A percentile compares a stretch with the other conserved stretches of the same genome.
These are phyloP conservation scores for Macrotus californicus DNA, from an alignment of 2,113 vertebrate genomes.

Conservation along the genomic window DNA sequence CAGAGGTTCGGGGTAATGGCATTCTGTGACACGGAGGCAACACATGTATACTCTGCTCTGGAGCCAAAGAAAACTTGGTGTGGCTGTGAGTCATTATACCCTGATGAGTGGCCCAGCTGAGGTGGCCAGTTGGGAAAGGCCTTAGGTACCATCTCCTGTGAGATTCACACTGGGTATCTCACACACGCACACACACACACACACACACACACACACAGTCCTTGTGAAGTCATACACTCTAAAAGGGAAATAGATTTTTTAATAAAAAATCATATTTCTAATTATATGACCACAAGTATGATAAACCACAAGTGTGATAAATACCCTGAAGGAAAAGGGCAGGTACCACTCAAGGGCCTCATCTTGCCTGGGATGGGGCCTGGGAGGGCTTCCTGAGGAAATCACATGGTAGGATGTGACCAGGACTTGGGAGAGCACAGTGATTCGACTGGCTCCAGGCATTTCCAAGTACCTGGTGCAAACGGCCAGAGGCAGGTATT, in stretches of 20 bases:
- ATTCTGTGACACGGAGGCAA: not conserved
- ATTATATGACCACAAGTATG: not conserved
- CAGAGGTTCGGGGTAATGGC: not conserved
- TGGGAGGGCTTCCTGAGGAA: not conserved
- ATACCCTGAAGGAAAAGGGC: not conserved
- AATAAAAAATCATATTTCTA: not conserved
- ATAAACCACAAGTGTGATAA: not conserved
- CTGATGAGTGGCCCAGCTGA: not conserved
- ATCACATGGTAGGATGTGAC: not conserved
- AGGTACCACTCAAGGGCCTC: not conserved
- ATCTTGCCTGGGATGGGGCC: not conserved
- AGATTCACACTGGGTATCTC: not conserved
- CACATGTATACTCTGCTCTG: not conserved
- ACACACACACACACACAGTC: not conserved
- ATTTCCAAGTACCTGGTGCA: not conserved
- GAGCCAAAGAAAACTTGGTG: not conserved
- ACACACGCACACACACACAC: not conserved
- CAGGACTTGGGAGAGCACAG: not conserved
- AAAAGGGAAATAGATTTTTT: not conserved
- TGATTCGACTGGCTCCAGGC: rapidly evolving
- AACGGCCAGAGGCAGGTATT: not conserved
- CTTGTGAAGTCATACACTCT: not conserved
- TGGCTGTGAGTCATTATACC: not conserved
- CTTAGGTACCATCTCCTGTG: not conserved
- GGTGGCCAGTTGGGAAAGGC: not conserved